Conservation (phyloP, 2,888 invertebrate species). For the Lasioglossum pauxillum region DNA sequence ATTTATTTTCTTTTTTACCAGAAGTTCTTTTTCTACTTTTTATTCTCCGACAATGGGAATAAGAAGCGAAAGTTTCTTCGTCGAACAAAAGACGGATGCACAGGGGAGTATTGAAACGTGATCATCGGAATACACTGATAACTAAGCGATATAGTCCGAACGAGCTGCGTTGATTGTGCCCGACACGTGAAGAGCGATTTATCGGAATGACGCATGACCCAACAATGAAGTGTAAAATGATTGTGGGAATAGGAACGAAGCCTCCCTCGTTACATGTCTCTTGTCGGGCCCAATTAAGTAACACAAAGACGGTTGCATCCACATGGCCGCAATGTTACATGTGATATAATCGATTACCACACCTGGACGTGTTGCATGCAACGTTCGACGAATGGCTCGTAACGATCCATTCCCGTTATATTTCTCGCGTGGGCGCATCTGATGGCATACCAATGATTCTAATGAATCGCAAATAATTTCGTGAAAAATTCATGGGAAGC, state of each 20-base stretch:
- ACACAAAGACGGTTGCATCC: not conserved
- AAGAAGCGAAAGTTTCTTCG: not conserved
- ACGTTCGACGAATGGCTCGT: conserved; percentile 10
- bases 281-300: not conserved
- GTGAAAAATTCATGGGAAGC: not conserved
- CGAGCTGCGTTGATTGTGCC: not conserved
- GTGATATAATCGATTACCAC: conserved; percentile 17
- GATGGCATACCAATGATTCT: not conserved
- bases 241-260: conserved; percentile 1
- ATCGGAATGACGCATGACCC: not conserved
- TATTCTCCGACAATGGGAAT: not conserved
- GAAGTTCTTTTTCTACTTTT: not conserved
- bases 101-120: not conserved
- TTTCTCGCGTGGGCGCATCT: conserved; percentile 1
- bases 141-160: not conserved
- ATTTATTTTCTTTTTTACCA: not conserved
- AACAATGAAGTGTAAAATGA: conserved; percentile 1
- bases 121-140: not conserved
- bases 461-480: not conserved
- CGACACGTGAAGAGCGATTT: not conserved
- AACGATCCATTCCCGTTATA: conserved; percentile 9
- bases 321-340: not conserved
- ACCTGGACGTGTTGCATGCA: conserved; percentile 15
- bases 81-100: not conserved
- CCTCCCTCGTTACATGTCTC: conserved; percentile 14